Conservation (phyloP, 2,797 vertebrate species). For the Pelochelys cantorii region DNA sequence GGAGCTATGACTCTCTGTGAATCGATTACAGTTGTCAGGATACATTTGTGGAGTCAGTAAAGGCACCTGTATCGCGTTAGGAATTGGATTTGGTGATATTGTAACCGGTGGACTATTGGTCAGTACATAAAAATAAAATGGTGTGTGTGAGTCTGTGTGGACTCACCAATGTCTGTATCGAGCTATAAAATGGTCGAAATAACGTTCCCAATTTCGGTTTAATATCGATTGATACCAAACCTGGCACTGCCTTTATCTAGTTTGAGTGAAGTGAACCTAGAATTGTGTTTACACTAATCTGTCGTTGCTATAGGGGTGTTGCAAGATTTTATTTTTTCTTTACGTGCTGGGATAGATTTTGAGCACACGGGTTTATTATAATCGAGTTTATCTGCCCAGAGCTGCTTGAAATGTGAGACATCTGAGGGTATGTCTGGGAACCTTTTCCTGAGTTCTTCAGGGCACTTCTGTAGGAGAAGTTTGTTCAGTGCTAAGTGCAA, state of each 20-base stretch:
- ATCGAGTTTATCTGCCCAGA: background rate
- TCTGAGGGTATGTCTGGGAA: background rate
- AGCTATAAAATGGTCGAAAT: background rate
- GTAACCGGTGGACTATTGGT: background rate
- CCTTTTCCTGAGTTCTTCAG: background rate
- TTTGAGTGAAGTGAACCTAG: background rate
- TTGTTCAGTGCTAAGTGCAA: background rate
- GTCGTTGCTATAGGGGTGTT: background rate
- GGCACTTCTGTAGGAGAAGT: background rate
- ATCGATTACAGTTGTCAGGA: background rate
- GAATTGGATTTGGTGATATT: no score
- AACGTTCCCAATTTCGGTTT: background rate
- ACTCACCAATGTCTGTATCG: no score
- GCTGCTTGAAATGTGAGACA: background rate
- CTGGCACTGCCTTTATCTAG: background rate
- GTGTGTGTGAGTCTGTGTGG: background rate
- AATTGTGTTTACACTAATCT: background rate
- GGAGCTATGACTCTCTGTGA: no score
- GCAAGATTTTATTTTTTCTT: background rate
- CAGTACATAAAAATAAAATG: background rate
- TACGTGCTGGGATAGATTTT: background rate
- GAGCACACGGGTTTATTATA: background rate
- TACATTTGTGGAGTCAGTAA: background rate
- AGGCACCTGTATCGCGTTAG: background rate
- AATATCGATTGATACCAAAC: background rate